These are phyloP conservation scores for Ceratotherium simum DNA, from an alignment of 2,113 vertebrate genomes.

Conservation along the genomic window DNA sequence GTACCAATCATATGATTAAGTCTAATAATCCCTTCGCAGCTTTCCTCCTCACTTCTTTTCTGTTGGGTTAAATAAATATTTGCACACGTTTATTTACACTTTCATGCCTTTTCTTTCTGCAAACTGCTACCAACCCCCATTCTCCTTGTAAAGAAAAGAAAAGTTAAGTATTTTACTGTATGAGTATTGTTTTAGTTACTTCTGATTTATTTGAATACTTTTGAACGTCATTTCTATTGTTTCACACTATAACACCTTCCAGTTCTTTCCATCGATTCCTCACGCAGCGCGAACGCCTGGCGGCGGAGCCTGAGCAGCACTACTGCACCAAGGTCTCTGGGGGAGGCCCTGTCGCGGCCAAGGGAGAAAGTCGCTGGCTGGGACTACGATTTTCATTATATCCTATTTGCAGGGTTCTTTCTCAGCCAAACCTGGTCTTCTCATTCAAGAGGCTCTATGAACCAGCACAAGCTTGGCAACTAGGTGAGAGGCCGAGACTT, in stretches of 20 bases:
- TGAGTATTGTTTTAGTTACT: not conserved
- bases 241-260: not conserved
- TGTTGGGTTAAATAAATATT: not conserved
- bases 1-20: not conserved
- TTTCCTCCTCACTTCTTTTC: not conserved
- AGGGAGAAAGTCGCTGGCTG: not conserved
- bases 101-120: not conserved
- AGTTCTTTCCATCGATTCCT: not conserved
- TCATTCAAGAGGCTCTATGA: not conserved
- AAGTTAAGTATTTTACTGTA: not conserved
- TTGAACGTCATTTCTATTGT: not conserved
- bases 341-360: not conserved
- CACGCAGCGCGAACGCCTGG: not conserved
- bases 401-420: not conserved
- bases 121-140: not conserved
- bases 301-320: not conserved
- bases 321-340: not conserved
- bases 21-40: not conserved
- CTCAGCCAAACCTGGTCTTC: not conserved
- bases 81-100: not conserved
- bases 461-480: not conserved
- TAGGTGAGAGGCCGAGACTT: not conserved
- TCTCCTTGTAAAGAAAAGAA: not conserved
- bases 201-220: constrained; percentile 8
- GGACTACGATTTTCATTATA: not conserved